phyloP scores from a whole-genome alignment of 2,888 invertebrate species.

The Ochropacha duplaris region DNA sequence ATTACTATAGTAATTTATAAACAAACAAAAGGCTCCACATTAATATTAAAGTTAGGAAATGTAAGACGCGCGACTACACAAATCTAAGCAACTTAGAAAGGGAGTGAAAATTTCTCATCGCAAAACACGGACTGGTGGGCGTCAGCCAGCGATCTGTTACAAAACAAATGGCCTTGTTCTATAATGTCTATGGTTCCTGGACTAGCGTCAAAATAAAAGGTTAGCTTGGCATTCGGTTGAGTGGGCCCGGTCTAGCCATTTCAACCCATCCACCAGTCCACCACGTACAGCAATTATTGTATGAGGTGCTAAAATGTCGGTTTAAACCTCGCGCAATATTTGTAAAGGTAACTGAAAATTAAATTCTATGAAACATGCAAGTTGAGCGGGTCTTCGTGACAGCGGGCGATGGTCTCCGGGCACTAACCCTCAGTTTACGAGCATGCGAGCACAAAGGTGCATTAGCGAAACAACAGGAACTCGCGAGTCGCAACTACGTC shows the following conservation, averaged over 20 bases:
- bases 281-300: conserved; percentile 28
- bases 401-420: conserved; percentile 39
- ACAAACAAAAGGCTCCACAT: background rate
- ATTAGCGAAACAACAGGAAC: conserved; percentile 69
- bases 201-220: conserved; percentile 43
- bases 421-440: conserved; percentile 62
- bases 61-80: conserved; percentile 6
- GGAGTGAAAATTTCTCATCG: conserved; percentile 36
- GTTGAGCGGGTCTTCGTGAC: conserved; percentile 34
- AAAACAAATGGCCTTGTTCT: conserved; percentile 47
- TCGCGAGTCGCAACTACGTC: conserved; percentile 48
- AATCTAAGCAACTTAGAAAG: conserved; percentile 20
- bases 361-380: conserved; percentile 26
- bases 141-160: conserved; percentile 26
- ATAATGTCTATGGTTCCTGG: conserved; percentile 33
- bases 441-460: conserved; percentile 60
- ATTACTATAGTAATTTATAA: background rate
- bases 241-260: background rate
- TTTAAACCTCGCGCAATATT: conserved; percentile 8
- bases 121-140: conserved; percentile 40
- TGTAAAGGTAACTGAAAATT: conserved; percentile 38
- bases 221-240: conserved; percentile 43
- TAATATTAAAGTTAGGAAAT: background rate
- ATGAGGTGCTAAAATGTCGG: background rate
- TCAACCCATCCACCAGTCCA: conserved; percentile 26